Evolutionary conservation across 2,888 invertebrate genomes (phyloP), one percentile per base, ranked within the genome.

Genomic region (Rhogogaster chlorosoma): DNA sequence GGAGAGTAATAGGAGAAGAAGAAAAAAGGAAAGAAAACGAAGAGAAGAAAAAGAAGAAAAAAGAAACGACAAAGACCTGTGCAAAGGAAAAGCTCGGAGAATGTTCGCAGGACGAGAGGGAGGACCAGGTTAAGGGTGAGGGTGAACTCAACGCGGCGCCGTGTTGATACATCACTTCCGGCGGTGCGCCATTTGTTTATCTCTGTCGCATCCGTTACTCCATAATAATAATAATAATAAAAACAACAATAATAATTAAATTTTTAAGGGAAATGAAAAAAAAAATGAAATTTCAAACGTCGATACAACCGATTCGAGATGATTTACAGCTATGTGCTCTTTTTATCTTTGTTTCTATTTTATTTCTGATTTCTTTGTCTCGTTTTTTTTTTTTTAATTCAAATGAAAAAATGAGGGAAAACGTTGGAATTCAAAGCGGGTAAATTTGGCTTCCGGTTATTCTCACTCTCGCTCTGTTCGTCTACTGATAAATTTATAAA

Each of bases 141-240:
- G n/a, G 4, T 26, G 42, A 73, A 42, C 29, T 29, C 77, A n/a
- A 49, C 49, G 29, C 77, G 49, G 49, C 77, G 32, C 77, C 77
- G 22, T 53, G 49, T 77, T 77, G 77, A 77, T 77, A 32, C 53
- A 77, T 53, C 45, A 77, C 77, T 77, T 77, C 77, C 77, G 49
- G n/a, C 42, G 9, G 38, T 42, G 18, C 38, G 42, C 73, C 73
- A 42, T 73, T 77, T 29, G 77, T 77, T 77, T 77, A 77, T 77
- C 49, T 77, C 15, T 6, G 15, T 77, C 29, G 18, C 53, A 26
- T 77, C 53, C 53, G 75, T 45, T 77, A 32, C 32, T 26, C 53
- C 9, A 49, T 53, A 36, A 53, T 77, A 53, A 53, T 26, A 61
- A 61, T 22, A 61, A 61, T 4, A 61, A 61, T 2, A 61, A 61